Evolutionary conservation across 1,140 invertebrate genomes (phyloP).

Genomic region (Anastrepha obliqua): DNA sequence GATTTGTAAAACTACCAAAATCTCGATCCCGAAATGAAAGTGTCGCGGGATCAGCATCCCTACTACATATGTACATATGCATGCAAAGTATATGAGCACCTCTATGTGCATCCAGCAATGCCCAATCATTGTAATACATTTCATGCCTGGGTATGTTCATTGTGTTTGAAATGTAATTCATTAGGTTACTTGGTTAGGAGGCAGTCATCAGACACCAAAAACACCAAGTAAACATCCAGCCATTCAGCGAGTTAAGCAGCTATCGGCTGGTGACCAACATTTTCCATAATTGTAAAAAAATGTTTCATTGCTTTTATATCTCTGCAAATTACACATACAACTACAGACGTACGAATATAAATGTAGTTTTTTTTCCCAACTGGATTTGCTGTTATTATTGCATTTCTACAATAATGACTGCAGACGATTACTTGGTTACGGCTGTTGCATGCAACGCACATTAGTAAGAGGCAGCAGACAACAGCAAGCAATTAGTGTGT

Average conservation of each 20-base stretch:
- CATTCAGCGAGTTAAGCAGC: background rate
- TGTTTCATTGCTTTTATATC: background rate
- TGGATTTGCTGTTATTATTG: background rate
- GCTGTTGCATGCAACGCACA: slow-evolving; percentile 42
- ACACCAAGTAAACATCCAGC: background rate
- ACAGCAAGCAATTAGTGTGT: background rate
- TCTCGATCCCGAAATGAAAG: too few species aligned
- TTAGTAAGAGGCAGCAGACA: background rate
- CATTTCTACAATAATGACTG: background rate
- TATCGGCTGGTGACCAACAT: slow-evolving; percentile 21
- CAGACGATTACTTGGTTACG: background rate
- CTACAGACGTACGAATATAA: background rate
- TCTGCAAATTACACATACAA: background rate
- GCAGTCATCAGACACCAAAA: slow-evolving; percentile 2
- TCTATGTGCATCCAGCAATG: too few species aligned
- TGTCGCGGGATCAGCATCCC: too few species aligned
- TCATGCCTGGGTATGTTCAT: background rate
- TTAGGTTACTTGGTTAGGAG: slow-evolving; percentile 45
- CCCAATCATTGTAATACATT: too few species aligned
- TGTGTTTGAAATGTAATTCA: slow-evolving; percentile 24
- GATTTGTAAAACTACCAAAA: too few species aligned
- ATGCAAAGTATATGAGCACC: too few species aligned
- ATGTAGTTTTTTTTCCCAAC: background rate
- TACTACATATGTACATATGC: too few species aligned
- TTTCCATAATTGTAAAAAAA: slow-evolving; percentile 12